Percentiles rank a stretch among this genome's conserved stretches.
Evolutionary conservation across 2,888 invertebrate species (phyloP).

Genomic region (Anthophora plumipes): DNA sequence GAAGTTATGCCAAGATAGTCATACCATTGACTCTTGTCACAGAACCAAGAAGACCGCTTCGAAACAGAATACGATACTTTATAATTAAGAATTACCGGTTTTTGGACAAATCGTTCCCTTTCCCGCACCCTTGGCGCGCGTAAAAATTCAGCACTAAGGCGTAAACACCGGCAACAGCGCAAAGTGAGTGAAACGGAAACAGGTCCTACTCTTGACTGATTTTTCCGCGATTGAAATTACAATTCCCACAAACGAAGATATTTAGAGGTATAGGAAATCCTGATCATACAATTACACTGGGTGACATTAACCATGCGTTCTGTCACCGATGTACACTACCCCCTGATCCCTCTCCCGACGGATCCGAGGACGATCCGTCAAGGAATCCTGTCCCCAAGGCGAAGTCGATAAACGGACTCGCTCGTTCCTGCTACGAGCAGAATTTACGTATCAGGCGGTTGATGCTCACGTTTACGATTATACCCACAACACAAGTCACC

Average conservation of each 20-base stretch:
- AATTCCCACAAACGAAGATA: not conserved
- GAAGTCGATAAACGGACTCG: constrained; percentile 30
- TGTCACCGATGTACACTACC: constrained; percentile 60
- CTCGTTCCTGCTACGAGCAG: constrained; percentile 32
- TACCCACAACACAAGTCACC: constrained; percentile 50
- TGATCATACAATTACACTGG: constrained; percentile 13
- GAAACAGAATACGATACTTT: constrained; percentile 27
- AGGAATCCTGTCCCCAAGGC: constrained; percentile 41
- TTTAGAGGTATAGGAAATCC: not conserved
- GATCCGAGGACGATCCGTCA: constrained; percentile 44
- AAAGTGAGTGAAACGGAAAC: constrained; percentile 38
- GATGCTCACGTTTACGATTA: constrained; percentile 50
- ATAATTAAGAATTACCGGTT: constrained; percentile 13
- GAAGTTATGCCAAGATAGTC: constrained; percentile 56
- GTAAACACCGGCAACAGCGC: constrained; percentile 64
- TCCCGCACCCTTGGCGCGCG: constrained; percentile 41
- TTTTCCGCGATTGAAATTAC: not conserved
- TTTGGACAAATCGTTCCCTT: constrained; percentile 10
- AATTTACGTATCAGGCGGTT: constrained; percentile 39
- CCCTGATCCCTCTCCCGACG: constrained; percentile 41
- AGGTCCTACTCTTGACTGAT: constrained; percentile 17
- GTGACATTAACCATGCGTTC: constrained; percentile 58
- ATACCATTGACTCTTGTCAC: constrained; percentile 49
- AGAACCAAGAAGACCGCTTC: constrained; percentile 39
- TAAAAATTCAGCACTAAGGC: constrained; percentile 40